These are phyloP conservation scores for Chauna torquata DNA, from an alignment of 2,113 vertebrate genomes.

Conservation along the genomic window DNA sequence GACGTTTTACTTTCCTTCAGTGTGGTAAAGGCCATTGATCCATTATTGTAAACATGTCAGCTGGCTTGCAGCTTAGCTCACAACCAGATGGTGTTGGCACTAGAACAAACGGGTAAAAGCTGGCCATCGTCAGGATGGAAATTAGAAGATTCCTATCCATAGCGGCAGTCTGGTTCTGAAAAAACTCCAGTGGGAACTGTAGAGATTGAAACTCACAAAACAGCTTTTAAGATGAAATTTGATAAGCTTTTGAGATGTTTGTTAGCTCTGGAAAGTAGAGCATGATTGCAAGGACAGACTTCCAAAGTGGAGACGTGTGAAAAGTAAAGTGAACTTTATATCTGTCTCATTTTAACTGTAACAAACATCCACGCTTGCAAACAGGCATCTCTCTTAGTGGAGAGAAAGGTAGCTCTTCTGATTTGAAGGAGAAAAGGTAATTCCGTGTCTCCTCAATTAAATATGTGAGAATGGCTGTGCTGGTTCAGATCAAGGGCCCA, in stretches of 20 bases:
- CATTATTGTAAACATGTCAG: neutral
- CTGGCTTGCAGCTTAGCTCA: slow-evolving; percentile 9
- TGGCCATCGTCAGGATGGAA: neutral
- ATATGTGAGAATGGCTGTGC: neutral
- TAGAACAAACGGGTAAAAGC: neutral
- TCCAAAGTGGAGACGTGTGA: neutral
- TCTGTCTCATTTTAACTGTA: neutral
- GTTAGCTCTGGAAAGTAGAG: neutral
- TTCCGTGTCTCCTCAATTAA: neutral
- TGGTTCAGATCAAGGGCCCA: neutral
- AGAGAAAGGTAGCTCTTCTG: neutral
- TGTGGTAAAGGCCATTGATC: neutral
- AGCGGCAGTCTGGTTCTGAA: neutral
- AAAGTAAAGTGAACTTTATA: neutral
- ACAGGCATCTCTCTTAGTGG: neutral
- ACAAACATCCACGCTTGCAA: neutral
- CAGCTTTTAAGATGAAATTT: neutral
- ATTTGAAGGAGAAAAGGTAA: neutral
- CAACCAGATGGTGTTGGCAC: slow-evolving; percentile 1
- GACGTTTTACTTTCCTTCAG: slow-evolving; percentile 27
- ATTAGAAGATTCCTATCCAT: neutral
- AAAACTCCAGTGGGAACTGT: neutral
- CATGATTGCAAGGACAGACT: neutral
- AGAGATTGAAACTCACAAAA: neutral
- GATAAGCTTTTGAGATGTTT: neutral